Conservation (phyloP, 2,113 vertebrate species). For the Polyodon spathula region DNA sequence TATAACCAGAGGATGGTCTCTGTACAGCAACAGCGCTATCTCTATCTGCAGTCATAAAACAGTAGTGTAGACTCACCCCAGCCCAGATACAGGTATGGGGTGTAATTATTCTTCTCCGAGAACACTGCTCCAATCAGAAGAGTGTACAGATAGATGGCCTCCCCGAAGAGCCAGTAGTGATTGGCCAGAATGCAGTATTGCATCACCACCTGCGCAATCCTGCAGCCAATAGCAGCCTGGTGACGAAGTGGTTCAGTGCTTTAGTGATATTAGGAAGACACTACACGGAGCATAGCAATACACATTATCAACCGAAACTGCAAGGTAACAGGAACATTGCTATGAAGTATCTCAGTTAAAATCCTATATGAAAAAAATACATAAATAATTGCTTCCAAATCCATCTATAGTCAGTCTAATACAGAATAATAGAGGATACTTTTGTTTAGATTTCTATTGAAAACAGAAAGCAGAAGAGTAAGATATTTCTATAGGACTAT, state of each 20-base stretch:
- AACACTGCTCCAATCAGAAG: constrained; percentile 68
- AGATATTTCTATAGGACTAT: too few relatives aligned
- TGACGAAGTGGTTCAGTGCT: not conserved
- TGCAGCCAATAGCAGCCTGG: constrained; percentile 64
- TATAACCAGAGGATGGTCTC: too few relatives aligned
- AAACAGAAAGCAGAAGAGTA: too few relatives aligned
- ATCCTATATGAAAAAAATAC: too few relatives aligned
- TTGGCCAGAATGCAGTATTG: constrained; percentile 75
- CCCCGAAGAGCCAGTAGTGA: constrained; percentile 76
- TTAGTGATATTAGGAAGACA: not conserved
- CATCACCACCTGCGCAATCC: constrained; percentile 64
- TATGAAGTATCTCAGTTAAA: too few relatives aligned
- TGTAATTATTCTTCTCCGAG: constrained; percentile 62
- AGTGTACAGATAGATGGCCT: constrained; percentile 68
- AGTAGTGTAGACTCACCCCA: constrained; percentile 55
- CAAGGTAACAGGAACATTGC: too few relatives aligned
- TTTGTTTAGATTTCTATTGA: too few relatives aligned
- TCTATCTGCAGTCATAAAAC: not conserved
- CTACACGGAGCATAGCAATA: not conserved
- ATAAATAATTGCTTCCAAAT: too few relatives aligned
- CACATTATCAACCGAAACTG: too few relatives aligned
- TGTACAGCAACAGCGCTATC: too few relatives aligned
- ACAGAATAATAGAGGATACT: too few relatives aligned
- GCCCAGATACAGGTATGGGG: constrained; percentile 65
- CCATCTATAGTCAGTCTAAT: too few relatives aligned